Evolutionary conservation across 2,797 vertebrate species (phyloP), one percentile per base, ranked within the genome.

Genomic region (Phataginus tricuspis): DNA sequence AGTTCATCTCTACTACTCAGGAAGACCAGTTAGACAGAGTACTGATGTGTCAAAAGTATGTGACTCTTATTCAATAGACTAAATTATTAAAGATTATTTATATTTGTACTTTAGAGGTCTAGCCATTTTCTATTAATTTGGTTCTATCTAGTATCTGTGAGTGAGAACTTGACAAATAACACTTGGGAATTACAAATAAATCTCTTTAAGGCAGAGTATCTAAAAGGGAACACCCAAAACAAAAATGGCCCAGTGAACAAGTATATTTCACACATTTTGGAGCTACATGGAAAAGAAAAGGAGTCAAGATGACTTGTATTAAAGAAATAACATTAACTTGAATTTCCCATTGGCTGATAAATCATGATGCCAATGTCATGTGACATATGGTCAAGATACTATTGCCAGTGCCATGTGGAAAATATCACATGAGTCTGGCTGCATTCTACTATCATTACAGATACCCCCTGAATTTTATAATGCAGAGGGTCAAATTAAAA

Each of bases 121-220:
- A 75, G 8, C 42, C 19, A 82, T 83, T 85, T 84, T 92, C 45
- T 64, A 23, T 84, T 69, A 79, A 64, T 75, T 34, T 80, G 86
- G 21, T 84, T 10, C 13, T 39, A 5, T 42, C 42, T 66, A 59
- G 45, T 42, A 53, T n/a, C 18, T 63, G 18, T 49, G 1, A 59
- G 6, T 95, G 37, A 93, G 53, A 57, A 55, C 71, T 77, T 96
- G 37, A 79, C 80, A 93, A 93, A 78, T 53, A 89, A 63, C 59
- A 59, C 3, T 77, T 75, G 10, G 93, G 31, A 90, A 75, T 79
- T 69, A 75, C 34, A 79, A 86, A 80, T 82, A 85, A n/a, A 45
- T 57, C 16, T 78, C 10, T 68, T 57, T 16, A 64, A 89, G 45
- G 18, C 89, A 86, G 42, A 0, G 11, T 45, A 66, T 4, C 7